These are phyloP conservation scores for Notocelia uddmanniana DNA, from an alignment of 2,888 invertebrate genomes.

Conservation along the genomic window DNA sequence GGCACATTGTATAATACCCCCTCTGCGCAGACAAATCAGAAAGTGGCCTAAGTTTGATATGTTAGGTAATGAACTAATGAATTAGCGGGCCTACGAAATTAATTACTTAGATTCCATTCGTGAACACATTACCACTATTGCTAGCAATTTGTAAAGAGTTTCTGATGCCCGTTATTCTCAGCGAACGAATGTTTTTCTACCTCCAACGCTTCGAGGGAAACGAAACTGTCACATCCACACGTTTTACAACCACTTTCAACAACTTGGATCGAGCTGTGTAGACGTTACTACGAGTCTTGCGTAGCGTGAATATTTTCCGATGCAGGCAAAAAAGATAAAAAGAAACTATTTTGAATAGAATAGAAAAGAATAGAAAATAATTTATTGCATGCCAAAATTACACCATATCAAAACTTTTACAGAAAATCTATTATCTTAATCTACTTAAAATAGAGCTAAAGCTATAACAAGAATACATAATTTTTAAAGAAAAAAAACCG, in stretches of 20 bases:
- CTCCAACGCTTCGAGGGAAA: slow-evolving; percentile 15
- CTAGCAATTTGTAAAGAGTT: neutral
- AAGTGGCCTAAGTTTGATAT: too few relatives aligned
- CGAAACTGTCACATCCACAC: slow-evolving; percentile 34
- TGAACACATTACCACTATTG: neutral
- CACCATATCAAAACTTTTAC: too few relatives aligned
- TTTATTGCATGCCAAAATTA: too few relatives aligned
- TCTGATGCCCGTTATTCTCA: neutral
- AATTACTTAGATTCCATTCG: neutral
- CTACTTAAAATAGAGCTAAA: too few relatives aligned
- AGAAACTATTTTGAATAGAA: neutral
- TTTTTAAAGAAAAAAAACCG: too few relatives aligned
- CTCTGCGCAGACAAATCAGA: too few relatives aligned
- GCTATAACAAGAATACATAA: too few relatives aligned
- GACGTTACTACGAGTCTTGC: slow-evolving; percentile 16
- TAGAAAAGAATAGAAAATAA: too few relatives aligned
- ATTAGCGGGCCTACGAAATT: too few relatives aligned
- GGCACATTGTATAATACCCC: too few relatives aligned
- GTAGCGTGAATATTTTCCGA: neutral
- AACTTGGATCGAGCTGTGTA: slow-evolving; percentile 12
- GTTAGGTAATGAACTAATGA: too few relatives aligned
- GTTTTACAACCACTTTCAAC: slow-evolving; percentile 21
- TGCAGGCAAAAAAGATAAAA: neutral
- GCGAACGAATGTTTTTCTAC: slow-evolving; percentile 17
- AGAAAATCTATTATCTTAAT: too few relatives aligned